Evolutionary conservation across 2,797 vertebrate species (phyloP).

Genomic region (Etheostoma nigrum): DNA sequence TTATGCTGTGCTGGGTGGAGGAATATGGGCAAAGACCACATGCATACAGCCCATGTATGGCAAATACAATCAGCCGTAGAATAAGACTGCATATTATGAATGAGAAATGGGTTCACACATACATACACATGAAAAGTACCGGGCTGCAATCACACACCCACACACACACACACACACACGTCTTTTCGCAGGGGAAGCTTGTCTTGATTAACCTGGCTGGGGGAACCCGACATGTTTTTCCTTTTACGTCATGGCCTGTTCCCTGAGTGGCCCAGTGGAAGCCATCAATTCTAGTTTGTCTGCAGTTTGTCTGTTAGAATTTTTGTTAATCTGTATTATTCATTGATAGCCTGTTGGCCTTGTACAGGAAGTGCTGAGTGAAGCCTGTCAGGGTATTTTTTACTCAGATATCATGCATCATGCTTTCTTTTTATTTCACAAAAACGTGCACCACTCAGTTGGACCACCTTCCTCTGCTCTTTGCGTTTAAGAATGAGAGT

Average conservation of each 20-base stretch:
- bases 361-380: conserved; percentile 63
- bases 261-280: conserved; percentile 74
- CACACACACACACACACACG: conserved; percentile 16
- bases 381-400: conserved; percentile 48
- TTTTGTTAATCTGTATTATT: conserved; percentile 72
- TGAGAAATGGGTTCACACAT: conserved; percentile 76
- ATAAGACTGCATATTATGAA: conserved; percentile 83
- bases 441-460: conserved; percentile 2
- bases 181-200: conserved; percentile 68
- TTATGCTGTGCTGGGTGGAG: conserved; percentile 79
- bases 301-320: conserved; percentile 78
- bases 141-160: conserved; percentile 56
- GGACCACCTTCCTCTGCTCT: conserved; percentile 3
- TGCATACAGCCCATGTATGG: conserved; percentile 65
- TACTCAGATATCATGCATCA: conserved; percentile 47
- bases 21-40: conserved; percentile 71
- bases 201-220: conserved; percentile 83
- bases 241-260: conserved; percentile 79
- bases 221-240: conserved; percentile 76
- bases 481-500: not conserved
- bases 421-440: conserved; percentile 29
- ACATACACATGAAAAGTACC: conserved; percentile 24
- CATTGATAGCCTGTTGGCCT: conserved; percentile 58
- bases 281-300: conserved; percentile 83
- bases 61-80: conserved; percentile 80